phyloP scores from a whole-genome alignment of 2,113 vertebrate genomes.

The Triplophysa rosa region DNA sequence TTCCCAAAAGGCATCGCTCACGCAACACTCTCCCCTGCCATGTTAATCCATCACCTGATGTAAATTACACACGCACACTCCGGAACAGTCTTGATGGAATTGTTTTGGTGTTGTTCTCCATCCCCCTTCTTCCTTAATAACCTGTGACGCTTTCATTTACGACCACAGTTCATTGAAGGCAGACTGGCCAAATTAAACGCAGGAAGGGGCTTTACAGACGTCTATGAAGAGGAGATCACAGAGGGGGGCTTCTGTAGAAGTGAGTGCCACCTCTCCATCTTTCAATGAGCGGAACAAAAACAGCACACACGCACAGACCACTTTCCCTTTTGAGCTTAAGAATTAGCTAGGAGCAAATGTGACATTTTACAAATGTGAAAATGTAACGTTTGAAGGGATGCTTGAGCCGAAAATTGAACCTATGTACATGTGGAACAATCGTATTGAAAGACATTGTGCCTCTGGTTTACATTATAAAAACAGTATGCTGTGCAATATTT shows the following conservation, averaged over 20 bases:
- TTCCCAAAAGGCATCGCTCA: constrained; percentile 67
- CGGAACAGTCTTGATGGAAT: constrained; percentile 69
- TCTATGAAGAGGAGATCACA: constrained; percentile 97
- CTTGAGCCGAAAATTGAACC: too few species aligned
- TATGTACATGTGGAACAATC: too few species aligned
- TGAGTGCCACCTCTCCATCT: constrained; percentile 70
- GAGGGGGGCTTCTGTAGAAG: constrained; percentile 93
- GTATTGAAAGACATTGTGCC: too few species aligned
- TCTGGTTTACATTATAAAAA: too few species aligned
- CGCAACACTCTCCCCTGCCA: constrained; percentile 62
- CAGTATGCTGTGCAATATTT: too few species aligned
- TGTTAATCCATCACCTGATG: constrained; percentile 76
- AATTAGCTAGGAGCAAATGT: too few species aligned
- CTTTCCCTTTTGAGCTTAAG: not conserved
- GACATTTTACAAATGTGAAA: not conserved
- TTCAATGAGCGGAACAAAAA: not conserved
- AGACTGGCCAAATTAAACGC: constrained; percentile 93
- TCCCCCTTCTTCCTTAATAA: constrained; percentile 65
- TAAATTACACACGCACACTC: constrained; percentile 66
- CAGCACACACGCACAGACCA: not conserved
- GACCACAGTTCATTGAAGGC: constrained; percentile 93
- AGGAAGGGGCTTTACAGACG: constrained; percentile 91
- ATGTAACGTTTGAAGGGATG: too few species aligned
- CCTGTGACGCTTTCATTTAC: constrained; percentile 72
- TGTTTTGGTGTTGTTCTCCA: constrained; percentile 31